These are phyloP conservation scores for Muschampia plurimacula DNA, from an alignment of 2,888 invertebrate species.

Conservation along the genomic window DNA sequence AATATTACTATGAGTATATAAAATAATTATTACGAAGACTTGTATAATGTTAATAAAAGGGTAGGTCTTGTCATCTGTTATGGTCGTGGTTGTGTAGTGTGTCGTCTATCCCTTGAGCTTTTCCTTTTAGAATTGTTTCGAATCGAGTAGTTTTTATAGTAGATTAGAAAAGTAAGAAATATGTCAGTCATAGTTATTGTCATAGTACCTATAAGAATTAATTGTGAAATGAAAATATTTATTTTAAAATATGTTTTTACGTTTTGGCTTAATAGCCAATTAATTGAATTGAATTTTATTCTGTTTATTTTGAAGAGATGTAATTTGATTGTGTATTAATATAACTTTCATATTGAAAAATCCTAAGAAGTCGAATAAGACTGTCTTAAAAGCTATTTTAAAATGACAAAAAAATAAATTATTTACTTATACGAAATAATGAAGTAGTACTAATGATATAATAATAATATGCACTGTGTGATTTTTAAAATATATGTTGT, in stretches of 20 bases:
- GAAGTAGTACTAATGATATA: slow-evolving; percentile 19
- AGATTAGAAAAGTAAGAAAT: too few relatives aligned
- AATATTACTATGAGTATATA: too few relatives aligned
- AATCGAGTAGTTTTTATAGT: too few relatives aligned
- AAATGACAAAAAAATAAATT: slow-evolving; percentile 21
- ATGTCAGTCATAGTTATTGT: too few relatives aligned
- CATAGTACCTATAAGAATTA: too few relatives aligned
- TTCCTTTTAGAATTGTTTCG: too few relatives aligned
- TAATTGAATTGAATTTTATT: neutral
- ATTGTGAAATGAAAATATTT: neutral
- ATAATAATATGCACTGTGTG: slow-evolving; percentile 39
- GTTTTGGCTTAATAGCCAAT: neutral
- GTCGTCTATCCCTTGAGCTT: too few relatives aligned
- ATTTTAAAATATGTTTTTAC: neutral
- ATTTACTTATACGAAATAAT: neutral
- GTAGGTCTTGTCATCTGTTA: too few relatives aligned
- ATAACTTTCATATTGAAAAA: neutral
- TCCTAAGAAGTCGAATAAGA: slow-evolving; percentile 3
- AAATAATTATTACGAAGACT: too few relatives aligned
- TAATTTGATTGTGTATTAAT: neutral
- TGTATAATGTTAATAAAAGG: too few relatives aligned
- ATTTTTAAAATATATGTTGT: slow-evolving; percentile 49
- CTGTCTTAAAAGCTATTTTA: slow-evolving; percentile 26
- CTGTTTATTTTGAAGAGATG: slow-evolving; percentile 1
- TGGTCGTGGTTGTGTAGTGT: too few relatives aligned